Evolutionary conservation across 2,888 invertebrate species (phyloP).

Genomic region (Drosophila anomelani): DNA sequence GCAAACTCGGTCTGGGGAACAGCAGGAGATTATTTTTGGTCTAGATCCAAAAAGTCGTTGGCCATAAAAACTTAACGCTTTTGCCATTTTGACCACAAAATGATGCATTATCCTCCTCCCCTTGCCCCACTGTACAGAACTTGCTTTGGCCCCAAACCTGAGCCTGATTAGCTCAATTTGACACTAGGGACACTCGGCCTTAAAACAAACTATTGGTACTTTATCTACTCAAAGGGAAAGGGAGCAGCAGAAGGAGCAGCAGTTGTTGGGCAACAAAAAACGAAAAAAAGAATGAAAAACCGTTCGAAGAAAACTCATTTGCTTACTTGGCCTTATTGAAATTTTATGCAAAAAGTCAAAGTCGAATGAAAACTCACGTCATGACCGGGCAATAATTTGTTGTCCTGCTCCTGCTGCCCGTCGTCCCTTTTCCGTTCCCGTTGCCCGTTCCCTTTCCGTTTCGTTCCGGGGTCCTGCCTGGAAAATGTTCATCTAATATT

Average conservation of each 20-base stretch:
- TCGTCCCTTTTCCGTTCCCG: background rate
- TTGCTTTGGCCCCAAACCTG: slow-evolving; percentile 27
- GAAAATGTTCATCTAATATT: slow-evolving; percentile 75
- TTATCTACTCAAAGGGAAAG: slow-evolving; percentile 2
- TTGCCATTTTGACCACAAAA: slow-evolving; percentile 80
- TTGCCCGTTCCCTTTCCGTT: background rate
- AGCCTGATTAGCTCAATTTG: slow-evolving; percentile 68
- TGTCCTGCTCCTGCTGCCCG: slow-evolving; percentile 42
- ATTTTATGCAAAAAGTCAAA: slow-evolving; percentile 69
- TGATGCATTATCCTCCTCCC: slow-evolving; percentile 63
- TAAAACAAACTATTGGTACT: slow-evolving; percentile 57
- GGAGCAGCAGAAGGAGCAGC: background rate
- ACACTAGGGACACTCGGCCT: slow-evolving; percentile 57
- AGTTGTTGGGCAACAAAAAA: background rate
- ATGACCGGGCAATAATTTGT: slow-evolving; percentile 80
- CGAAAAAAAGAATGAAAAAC: slow-evolving; percentile 5
- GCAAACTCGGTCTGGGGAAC: slow-evolving; percentile 23
- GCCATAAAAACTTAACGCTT: slow-evolving; percentile 80
- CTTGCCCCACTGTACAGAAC: background rate
- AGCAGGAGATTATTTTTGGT: slow-evolving; percentile 64
- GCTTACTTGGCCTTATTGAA: slow-evolving; percentile 66
- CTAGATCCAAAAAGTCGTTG: slow-evolving; percentile 76
- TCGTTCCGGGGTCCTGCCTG: slow-evolving; percentile 30
- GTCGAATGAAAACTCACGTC: slow-evolving; percentile 66
- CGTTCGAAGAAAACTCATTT: slow-evolving; percentile 67